Percentiles rank a stretch among this genome's conserved stretches.
phyloP scores from a whole-genome alignment of 2,888 invertebrate species.

The Phalera bucephala region DNA sequence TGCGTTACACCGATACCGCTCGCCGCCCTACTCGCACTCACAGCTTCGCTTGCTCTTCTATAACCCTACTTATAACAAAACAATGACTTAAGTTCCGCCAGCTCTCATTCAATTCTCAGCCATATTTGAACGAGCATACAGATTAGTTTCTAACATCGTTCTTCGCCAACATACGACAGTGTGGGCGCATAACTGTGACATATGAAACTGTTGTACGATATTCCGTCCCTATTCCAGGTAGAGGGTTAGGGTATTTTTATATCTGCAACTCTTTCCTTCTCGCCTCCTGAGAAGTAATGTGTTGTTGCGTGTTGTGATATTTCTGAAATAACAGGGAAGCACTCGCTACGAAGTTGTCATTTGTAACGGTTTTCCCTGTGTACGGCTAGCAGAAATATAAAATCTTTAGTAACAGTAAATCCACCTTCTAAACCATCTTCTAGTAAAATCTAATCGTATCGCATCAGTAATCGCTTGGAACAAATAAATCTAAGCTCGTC shows the following conservation, averaged over 20 bases:
- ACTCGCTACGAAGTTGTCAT: slow-evolving; percentile 82
- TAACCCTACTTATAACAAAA: slow-evolving; percentile 39
- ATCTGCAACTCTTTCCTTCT: slow-evolving; percentile 61
- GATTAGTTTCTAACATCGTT: slow-evolving; percentile 21
- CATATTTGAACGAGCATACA: slow-evolving; percentile 20
- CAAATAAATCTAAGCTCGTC: too few species aligned
- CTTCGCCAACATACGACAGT: slow-evolving; percentile 32
- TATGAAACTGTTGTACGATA: slow-evolving; percentile 71
- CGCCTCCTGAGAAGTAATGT: slow-evolving; percentile 78
- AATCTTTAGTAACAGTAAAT: too few species aligned
- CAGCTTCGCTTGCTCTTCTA: slow-evolving; percentile 28
- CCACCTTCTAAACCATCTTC: too few species aligned
- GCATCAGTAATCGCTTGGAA: too few species aligned
- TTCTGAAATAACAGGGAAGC: slow-evolving; percentile 84
- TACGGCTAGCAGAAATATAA: slow-evolving; percentile 55
- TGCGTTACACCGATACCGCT: slow-evolving; percentile 50
- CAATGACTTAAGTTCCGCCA: slow-evolving; percentile 41
- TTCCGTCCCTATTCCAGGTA: slow-evolving; percentile 56
- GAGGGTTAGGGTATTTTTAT: slow-evolving; percentile 60
- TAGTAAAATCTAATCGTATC: too few species aligned
- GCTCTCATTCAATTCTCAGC: slow-evolving; percentile 22
- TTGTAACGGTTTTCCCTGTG: slow-evolving; percentile 75
- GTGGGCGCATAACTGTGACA: slow-evolving; percentile 43
- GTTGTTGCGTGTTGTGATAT: slow-evolving; percentile 84
- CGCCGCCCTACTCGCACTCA: slow-evolving; percentile 61